Evolutionary conservation across 2,888 invertebrate genomes (phyloP).

Genomic region (Leptopilina syphax): DNA sequence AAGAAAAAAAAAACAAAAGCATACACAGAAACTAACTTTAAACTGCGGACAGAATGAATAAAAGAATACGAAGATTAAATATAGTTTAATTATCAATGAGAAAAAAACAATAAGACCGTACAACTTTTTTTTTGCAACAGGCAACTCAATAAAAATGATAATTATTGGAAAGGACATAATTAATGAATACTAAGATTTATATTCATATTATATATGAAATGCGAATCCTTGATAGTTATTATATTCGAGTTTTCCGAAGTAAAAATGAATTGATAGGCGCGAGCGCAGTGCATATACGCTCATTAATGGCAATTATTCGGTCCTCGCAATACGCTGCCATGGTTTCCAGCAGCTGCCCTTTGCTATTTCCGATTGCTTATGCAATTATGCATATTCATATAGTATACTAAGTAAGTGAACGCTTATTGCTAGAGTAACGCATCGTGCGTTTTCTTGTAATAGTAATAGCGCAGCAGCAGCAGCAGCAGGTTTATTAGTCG

Average conservation of each 20-base stretch:
- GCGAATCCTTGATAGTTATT: background rate
- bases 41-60: too few species aligned
- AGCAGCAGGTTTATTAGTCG: slow-evolving; percentile 47
- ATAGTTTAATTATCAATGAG: too few species aligned
- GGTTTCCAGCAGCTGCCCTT: slow-evolving; percentile 26
- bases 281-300: background rate
- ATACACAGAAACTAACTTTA: too few species aligned
- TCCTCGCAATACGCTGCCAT: slow-evolving; percentile 29
- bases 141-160: background rate
- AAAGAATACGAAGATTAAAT: too few species aligned
- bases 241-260: slow-evolving; percentile 20
- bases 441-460: slow-evolving; percentile 37
- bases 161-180: background rate
- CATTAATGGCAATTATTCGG: slow-evolving; percentile 29
- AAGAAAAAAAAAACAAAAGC: too few species aligned
- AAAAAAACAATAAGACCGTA: too few species aligned
- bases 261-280: background rate
- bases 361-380: slow-evolving; percentile 38
- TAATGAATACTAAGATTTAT: background rate
- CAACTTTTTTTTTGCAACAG: background rate
- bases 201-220: background rate
- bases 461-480: background rate
- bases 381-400: slow-evolving; percentile 27
- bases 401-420: slow-evolving; percentile 9
- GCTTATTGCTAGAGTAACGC: slow-evolving; percentile 27